Percentiles rank a stretch among this genome's conserved stretches.
Evolutionary conservation across 2,113 vertebrate species (phyloP).

Genomic region (Dipodomys ordii): DNA sequence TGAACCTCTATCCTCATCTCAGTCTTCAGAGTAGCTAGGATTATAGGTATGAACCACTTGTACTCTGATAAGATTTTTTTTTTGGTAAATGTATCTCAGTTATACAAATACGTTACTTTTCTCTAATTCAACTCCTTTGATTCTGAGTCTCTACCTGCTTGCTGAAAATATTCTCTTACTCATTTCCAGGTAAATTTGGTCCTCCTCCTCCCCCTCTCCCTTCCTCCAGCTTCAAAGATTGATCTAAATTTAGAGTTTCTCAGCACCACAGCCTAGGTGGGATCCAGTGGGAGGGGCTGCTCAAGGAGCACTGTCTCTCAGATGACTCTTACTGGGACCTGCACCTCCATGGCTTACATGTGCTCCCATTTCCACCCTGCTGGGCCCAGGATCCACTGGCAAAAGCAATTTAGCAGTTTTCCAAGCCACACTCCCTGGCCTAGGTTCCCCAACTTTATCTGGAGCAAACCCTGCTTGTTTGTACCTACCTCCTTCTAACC

Average conservation of each 20-base stretch:
- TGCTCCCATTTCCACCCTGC: neutral
- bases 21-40: too few relatives aligned
- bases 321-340: neutral
- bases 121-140: neutral
- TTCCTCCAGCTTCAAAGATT: neutral
- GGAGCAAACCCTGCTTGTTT: neutral
- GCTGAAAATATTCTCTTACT: slow-evolving; percentile 44
- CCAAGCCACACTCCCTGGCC: neutral
- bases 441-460: neutral
- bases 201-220: neutral
- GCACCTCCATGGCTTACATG: neutral
- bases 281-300: neutral
- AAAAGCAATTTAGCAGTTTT: neutral
- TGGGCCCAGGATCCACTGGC: neutral
- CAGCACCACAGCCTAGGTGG: neutral
- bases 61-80: neutral
- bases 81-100: neutral
- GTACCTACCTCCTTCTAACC: neutral
- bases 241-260: slow-evolving; percentile 60
- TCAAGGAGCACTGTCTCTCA: neutral
- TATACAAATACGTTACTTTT: neutral
- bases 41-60: too few relatives aligned
- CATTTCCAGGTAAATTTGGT: slow-evolving; percentile 32
- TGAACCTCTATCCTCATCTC: too few relatives aligned
- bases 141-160: slow-evolving; percentile 24